Base-by-base conservation (phyloP, 2,888 invertebrate genomes). In the Trachelus stipa region DNA sequence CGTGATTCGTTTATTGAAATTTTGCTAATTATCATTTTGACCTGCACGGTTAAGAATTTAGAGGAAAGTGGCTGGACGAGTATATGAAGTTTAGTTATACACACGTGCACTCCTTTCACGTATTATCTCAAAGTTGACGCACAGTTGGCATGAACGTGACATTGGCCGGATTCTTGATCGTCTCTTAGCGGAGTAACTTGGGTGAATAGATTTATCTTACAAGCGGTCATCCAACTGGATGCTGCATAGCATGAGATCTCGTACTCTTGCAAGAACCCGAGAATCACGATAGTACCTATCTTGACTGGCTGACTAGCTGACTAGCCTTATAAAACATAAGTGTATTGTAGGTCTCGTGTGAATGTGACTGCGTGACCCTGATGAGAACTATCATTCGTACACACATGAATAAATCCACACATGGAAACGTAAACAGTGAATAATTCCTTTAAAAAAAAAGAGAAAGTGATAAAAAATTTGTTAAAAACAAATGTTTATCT, bases 201-300 rank as follows among this genome's bases (percentile, higher is more conserved):
- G 33, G 71, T 71, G 34, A 31, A 34, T 71, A 81, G 75, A 81
- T 86, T 84, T 87, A 87, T 86, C 85, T 85, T 81, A 12, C 71
- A 79, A 84, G 83, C 88, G 89, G 88, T 90, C 89, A 89, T 88
- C 86, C 87, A 88, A 89, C 89, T 88, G 86, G 83, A 56, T 75
- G 35, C 40, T 34, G 56, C 76, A 37, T 73, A 73, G 40, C 40
- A 77, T 69, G 76, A 73, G 73, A 71, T 80, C 79, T 83, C 80
- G 56, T 56, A 56, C 79, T 83, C 79, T 79, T 80, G 77, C 80
- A 83, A 87, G 87, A 88, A 87, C 84, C 82, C 84, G 86, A 89
- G 87, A 87, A 85, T 80, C 40, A 37, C 78, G 81, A 84, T 85
- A 83, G 82, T 80, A 56, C 56, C 23, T 56, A 56, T 56, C 56